phyloP scores from a whole-genome alignment of 2,888 invertebrate species.

The Onchidella celtica region DNA sequence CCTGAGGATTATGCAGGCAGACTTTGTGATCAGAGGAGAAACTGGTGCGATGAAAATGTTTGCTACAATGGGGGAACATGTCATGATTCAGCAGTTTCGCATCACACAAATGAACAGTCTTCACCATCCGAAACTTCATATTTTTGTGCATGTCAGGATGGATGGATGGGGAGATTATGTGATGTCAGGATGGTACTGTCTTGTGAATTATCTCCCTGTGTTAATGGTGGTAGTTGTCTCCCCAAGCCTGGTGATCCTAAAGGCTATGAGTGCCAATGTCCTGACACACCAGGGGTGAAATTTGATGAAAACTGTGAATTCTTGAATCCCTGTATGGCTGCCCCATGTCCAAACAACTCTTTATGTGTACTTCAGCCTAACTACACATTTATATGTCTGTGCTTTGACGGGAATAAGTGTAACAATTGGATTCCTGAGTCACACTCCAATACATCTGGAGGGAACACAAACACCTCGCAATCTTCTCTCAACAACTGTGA shows the following conservation, averaged over 20 bases:
- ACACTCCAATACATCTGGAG: not conserved
- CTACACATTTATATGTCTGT: conserved; percentile 43
- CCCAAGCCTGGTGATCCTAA: not conserved
- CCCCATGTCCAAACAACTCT: conserved; percentile 43
- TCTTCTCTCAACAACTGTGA: too few relatives aligned
- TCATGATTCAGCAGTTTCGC: not conserved
- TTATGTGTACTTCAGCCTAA: conserved; percentile 39
- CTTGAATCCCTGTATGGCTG: conserved; percentile 44
- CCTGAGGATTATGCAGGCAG: conserved; percentile 54
- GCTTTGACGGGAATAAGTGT: not conserved
- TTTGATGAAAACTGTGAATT: conserved; percentile 51
- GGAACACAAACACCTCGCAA: not conserved
- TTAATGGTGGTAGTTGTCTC: conserved; percentile 57
- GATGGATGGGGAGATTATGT: conserved; percentile 30
- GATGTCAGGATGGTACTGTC: conserved; percentile 17
- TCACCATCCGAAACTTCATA: too few relatives aligned
- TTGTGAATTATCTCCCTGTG: conserved; percentile 58
- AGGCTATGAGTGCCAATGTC: conserved; percentile 48
- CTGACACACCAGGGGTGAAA: not conserved
- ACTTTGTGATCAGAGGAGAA: conserved; percentile 50
- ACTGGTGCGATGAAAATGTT: conserved; percentile 44
- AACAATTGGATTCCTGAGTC: not conserved
- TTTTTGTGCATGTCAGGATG: conserved; percentile 15
- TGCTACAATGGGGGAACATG: conserved; percentile 51
- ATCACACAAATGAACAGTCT: too few relatives aligned